Conservation (phyloP, 2,888 invertebrate species). For the Podabrus alpinus region DNA sequence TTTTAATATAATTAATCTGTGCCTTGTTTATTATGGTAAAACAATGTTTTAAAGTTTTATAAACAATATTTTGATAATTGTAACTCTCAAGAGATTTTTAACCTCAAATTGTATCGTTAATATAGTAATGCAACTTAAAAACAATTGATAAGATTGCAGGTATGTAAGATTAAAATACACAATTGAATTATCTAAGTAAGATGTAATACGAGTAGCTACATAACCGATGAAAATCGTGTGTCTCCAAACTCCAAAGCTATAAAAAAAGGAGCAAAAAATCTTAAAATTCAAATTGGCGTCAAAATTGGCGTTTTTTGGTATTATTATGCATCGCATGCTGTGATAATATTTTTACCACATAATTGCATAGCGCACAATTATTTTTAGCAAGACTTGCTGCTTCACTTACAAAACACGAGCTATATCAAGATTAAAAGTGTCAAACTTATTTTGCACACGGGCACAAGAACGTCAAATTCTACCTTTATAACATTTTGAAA, state of each 20-base stretch:
- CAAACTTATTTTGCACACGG: background rate
- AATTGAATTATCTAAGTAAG: background rate
- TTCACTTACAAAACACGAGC: background rate
- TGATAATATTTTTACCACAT: background rate
- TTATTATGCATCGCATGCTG: background rate
- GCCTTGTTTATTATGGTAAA: background rate
- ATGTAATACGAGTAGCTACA: too few species aligned
- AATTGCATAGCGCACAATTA: background rate
- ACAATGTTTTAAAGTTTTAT: background rate
- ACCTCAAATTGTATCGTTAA: background rate
- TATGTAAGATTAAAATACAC: background rate
- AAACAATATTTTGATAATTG: background rate
- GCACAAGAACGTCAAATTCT: background rate
- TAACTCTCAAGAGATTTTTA: background rate
- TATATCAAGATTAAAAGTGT: background rate
- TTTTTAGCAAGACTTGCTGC: background rate
- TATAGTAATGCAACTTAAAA: background rate
- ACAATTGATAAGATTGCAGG: background rate
- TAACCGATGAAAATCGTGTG: background rate
- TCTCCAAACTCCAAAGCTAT: background rate
- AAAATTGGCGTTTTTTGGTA: background rate
- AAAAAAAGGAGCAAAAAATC: background rate
- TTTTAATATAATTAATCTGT: background rate
- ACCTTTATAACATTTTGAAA: background rate
- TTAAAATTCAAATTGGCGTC: too few species aligned